These are phyloP conservation scores for Epinotia demarniana DNA, from an alignment of 2,888 invertebrate genomes.

Conservation along the genomic window DNA sequence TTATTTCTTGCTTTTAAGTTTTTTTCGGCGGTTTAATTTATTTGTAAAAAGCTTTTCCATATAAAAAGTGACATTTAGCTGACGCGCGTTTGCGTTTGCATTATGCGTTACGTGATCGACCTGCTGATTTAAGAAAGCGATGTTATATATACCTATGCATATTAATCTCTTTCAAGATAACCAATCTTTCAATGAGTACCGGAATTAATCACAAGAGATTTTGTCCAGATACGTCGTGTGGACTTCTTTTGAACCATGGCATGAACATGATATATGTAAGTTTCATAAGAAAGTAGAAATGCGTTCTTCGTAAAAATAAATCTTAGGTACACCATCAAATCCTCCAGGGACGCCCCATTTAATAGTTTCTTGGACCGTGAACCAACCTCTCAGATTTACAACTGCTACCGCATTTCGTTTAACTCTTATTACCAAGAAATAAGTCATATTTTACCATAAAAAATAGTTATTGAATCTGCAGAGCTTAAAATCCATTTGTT, in stretches of 20 bases:
- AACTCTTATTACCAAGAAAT: conserved; percentile 59
- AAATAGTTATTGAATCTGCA: conserved; percentile 47
- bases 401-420: conserved; percentile 57
- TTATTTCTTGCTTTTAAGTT: too few species aligned
- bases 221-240: too few species aligned
- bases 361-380: conserved; percentile 67
- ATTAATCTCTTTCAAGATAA: neutral
- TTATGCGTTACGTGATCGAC: too few species aligned
- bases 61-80: too few species aligned
- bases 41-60: too few species aligned
- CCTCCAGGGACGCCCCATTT: conserved; percentile 63
- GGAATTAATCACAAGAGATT: too few species aligned
- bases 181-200: neutral
- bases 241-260: neutral
- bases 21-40: too few species aligned
- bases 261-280: neutral
- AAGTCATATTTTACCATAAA: conserved; percentile 47
- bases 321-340: conserved; percentile 42
- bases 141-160: too few species aligned
- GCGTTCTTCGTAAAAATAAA: conserved; percentile 24
- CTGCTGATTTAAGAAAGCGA: neutral
- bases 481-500: conserved; percentile 62
- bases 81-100: too few species aligned
- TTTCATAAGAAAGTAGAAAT: neutral
- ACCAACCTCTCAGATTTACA: conserved; percentile 54